Evolutionary conservation across 2,113 vertebrate genomes (phyloP), one percentile per base, ranked within the genome.

Genomic region (Aleadryas rufinucha): DNA sequence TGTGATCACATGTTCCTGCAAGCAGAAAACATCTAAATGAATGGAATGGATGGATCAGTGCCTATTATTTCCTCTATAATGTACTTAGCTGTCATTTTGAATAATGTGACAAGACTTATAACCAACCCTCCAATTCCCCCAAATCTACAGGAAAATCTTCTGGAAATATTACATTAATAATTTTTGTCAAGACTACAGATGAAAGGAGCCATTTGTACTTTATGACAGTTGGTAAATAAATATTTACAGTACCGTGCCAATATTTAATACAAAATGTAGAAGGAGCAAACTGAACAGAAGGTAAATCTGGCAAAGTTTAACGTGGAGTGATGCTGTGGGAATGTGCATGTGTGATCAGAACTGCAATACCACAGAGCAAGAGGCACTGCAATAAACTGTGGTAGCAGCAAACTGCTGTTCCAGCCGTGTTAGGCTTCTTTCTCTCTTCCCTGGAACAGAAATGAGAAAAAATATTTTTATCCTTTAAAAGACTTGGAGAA

Each of bases 211-310:
- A 49, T 76, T 87, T 89, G 31, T 76, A 74, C 86, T 89, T 83
- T 85, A 94, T 91, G 70, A 27, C 53, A 91, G 86, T 83, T 77
- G 44, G 47, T 69, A 81, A 96, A 93, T 75, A 95, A 96, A 93
- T 42, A 88, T 30, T 63, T 93, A 82, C 63, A 74, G 28, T 21
- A 11, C 4, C 8, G 24, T 65, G 20, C 60, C 88, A 61, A 52
- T 89, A 79, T 91, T 96, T 96, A 86, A 56, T 59, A 76, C n/a
- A 69, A 59, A 57, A 28, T 2, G 18, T 76, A 59, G 31, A 93
- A 91, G 28, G 59, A 80, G 70, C 52, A 93, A 88, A 61, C 16
- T 37, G 93, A 95, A 75, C 92, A 93, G 94, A 88, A 91, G 93
- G 82, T 37, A 44, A 91, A 86, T 42, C 76, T 92, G 79, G 78